Conservation (phyloP, 2,888 invertebrate species). For the Rhopalosiphum nymphaeae region DNA sequence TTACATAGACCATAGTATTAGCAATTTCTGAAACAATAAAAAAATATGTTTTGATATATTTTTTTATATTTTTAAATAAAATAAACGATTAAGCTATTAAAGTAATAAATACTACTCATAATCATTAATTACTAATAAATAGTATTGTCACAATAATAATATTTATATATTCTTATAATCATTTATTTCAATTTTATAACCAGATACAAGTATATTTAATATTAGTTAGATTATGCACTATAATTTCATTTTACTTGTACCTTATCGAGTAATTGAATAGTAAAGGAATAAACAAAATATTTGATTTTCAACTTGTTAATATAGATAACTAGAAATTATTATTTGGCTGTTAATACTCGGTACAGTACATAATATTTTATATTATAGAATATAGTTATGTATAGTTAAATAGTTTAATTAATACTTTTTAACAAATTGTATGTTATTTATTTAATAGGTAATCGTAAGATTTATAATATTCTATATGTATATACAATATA, state of each 20-base stretch:
- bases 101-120: not conserved
- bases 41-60: not conserved
- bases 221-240: not conserved
- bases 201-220: not conserved
- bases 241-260: not conserved
- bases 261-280: not conserved
- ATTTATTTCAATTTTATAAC: not conserved
- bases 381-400: no score
- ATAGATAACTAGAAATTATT: not conserved
- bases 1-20: not conserved
- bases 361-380: not conserved
- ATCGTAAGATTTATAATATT: not conserved
- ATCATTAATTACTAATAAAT: not conserved
- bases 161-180: not conserved
- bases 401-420: not conserved
- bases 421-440: not conserved
- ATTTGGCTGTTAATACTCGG: not conserved
- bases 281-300: not conserved
- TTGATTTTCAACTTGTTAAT: not conserved
- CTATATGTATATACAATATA: not conserved
- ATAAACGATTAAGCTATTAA: not conserved
- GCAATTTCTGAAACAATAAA: not conserved
- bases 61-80: not conserved
- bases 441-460: not conserved
- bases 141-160: not conserved